Base-by-base conservation (phyloP, 92 coral and sea anemone genomes). In the Blastomussa wellsi region DNA sequence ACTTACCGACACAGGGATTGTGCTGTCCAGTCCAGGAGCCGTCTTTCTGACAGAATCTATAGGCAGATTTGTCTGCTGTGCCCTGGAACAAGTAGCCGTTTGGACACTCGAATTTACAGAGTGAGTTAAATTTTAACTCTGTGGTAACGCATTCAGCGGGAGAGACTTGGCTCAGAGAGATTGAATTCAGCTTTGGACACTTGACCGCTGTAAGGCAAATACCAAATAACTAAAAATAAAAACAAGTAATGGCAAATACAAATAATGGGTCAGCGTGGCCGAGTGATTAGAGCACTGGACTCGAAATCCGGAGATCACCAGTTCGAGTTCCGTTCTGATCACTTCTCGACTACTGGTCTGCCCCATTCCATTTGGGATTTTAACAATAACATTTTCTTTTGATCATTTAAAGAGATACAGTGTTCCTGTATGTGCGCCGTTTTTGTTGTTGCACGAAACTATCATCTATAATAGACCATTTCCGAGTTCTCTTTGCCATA, bases 131-230 rank as follows among this genome's bases (percentile, higher is more conserved):
- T 60, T 76, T 41, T 57, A 91, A 84, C 41, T 95, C 95, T 16
- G 72, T 79, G 44, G 91, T 80, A 6, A 95, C 89, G 53, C 98
- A 95, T 28, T 91, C 91, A 8, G 92, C 72, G 8, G 97, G 93
- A 17, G 60, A 80, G 24, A 95, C 96, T 71, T 93, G 93, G 72
- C 94, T 91, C 81, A 95, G 92, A 47, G 95, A 90, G 84, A 95
- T 94, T 53, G 98, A 95, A 79, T 95, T 95, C 62, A 94, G 84
- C 83, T 86, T 91, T 31, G 98, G 98, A 77, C 98, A 95, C 65
- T 84, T 92, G 22, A 95, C 89, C 73, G 90, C 98, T 95, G 89
- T 10, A 32, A 68, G 44, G 53, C 37, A 64, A 44, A 29, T n/a
- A n/a, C n/a, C n/a, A 49, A 44, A 28, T 14, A 19, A 44, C 20